Percentiles rank a stretch among this genome's conserved stretches.
Conservation (phyloP, 2,113 vertebrate species). For the Hippocampus abdominalis region DNA sequence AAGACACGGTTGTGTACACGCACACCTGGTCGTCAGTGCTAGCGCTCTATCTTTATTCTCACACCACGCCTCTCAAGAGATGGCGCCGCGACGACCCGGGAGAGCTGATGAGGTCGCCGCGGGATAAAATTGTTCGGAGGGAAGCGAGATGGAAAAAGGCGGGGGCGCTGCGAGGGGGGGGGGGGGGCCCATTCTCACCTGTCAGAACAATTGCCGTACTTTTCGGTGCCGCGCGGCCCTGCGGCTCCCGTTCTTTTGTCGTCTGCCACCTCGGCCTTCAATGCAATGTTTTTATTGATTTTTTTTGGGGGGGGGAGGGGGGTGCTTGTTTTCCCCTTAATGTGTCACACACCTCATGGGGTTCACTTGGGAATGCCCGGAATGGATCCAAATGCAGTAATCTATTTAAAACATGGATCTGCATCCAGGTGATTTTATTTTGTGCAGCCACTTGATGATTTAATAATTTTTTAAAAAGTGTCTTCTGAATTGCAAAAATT, state of each 20-base stretch:
- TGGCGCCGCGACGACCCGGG: constrained; percentile 70
- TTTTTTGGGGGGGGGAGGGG: constrained; percentile 12
- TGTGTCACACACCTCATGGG: constrained; percentile 28
- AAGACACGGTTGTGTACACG: not conserved
- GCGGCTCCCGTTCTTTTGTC: constrained; percentile 50
- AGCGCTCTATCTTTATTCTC: constrained; percentile 53
- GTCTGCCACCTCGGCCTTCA: constrained; percentile 23
- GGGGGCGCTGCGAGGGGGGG: constrained; percentile 49
- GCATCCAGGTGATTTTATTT: too few species aligned
- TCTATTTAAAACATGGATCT: too few species aligned
- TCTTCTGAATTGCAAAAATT: too few species aligned
- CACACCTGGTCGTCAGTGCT: constrained; percentile 24
- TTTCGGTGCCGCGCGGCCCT: constrained; percentile 56
- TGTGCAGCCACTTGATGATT: too few species aligned
- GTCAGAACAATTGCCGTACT: constrained; percentile 71
- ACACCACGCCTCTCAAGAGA: constrained; percentile 32
- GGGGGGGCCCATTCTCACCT: constrained; percentile 77
- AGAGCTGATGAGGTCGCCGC: constrained; percentile 65
- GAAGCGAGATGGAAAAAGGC: constrained; percentile 48
- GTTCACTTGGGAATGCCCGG: not conserved
- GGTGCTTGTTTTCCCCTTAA: not conserved
- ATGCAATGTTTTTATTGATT: constrained; percentile 58
- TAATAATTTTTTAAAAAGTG: too few species aligned
- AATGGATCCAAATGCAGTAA: too few species aligned
- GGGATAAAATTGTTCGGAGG: constrained; percentile 65